These are phyloP conservation scores for Pimpla rufipes DNA, from an alignment of 2,888 invertebrate genomes.

Conservation along the genomic window DNA sequence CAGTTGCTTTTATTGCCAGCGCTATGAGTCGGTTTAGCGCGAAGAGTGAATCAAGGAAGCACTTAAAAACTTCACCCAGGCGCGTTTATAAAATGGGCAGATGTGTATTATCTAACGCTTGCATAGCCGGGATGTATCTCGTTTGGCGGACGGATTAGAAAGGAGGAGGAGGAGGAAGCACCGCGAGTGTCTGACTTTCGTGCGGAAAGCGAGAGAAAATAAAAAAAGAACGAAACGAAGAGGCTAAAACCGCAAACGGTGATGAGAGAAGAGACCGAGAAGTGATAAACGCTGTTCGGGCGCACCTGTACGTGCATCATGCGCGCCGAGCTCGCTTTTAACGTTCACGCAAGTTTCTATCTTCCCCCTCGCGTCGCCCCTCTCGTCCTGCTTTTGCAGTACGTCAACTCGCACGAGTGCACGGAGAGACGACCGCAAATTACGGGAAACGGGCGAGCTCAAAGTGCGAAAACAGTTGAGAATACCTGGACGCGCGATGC, in stretches of 20 bases:
- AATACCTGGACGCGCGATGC: conserved; percentile 47
- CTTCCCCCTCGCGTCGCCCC: no score
- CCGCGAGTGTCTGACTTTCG: conserved; percentile 9
- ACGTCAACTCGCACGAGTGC: conserved; percentile 45
- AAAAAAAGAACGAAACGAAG: conserved; percentile 23
- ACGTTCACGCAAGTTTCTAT: conserved; percentile 56
- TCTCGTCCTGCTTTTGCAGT: no score
- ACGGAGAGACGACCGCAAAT: conserved; percentile 60
- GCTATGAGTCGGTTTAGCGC: background rate
- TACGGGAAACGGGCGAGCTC: conserved; percentile 56
- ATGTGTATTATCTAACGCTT: conserved; percentile 52
- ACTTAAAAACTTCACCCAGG: conserved; percentile 23
- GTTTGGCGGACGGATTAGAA: conserved; percentile 13
- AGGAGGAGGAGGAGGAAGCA: background rate
- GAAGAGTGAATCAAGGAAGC: conserved; percentile 47
- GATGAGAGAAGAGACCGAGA: conserved; percentile 64
- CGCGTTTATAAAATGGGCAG: conserved; percentile 37
- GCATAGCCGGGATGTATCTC: conserved; percentile 8
- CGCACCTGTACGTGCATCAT: conserved; percentile 62
- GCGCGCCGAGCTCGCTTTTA: background rate
- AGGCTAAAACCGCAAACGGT: conserved; percentile 62
- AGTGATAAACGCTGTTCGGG: conserved; percentile 64
- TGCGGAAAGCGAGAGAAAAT: conserved; percentile 18
- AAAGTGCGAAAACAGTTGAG: conserved; percentile 45
- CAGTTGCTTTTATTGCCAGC: conserved; percentile 1